Evolutionary conservation across 2,113 vertebrate genomes (phyloP).

Genomic region (Vulpes ferrilata): DNA sequence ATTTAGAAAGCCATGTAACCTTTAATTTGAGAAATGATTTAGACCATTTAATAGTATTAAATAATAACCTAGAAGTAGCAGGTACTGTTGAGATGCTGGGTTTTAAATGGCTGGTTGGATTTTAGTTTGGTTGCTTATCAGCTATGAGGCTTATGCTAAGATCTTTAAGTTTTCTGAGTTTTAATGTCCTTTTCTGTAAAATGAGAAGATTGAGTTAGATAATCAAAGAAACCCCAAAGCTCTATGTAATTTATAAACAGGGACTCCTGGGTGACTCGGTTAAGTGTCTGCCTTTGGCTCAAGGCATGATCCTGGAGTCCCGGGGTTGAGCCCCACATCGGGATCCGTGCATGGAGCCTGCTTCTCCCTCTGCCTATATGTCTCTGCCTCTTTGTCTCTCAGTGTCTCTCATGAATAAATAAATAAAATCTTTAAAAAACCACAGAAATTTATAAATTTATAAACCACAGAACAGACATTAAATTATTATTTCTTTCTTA

Average conservation of each 20-base stretch:
- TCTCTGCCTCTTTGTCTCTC: too few species aligned
- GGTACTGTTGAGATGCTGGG: not conserved
- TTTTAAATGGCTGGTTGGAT: not conserved
- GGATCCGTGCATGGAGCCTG: too few species aligned
- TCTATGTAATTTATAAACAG: constrained; percentile 6
- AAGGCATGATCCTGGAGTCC: too few species aligned
- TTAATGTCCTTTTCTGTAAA: constrained; percentile 24
- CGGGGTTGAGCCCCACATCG: too few species aligned
- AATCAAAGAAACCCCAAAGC: not conserved
- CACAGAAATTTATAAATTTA: not conserved
- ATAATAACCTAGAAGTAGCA: constrained; percentile 9
- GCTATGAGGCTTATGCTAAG: not conserved
- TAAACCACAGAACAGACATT: not conserved
- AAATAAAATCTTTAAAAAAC: too few species aligned
- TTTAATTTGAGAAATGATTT: constrained; percentile 46
- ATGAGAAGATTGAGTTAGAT: not conserved
- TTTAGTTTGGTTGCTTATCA: constrained; percentile 28
- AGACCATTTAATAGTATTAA: constrained; percentile 54
- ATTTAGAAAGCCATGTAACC: constrained; percentile 27
- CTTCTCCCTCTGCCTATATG: too few species aligned
- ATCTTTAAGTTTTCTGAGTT: not conserved
- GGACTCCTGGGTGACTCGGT: too few species aligned
- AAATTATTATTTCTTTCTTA: not conserved
- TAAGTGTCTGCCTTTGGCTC: too few species aligned
- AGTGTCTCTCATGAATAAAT: too few species aligned